Evolutionary conservation across 2,797 vertebrate genomes (phyloP).

Genomic region (Myotis planiceps): DNA sequence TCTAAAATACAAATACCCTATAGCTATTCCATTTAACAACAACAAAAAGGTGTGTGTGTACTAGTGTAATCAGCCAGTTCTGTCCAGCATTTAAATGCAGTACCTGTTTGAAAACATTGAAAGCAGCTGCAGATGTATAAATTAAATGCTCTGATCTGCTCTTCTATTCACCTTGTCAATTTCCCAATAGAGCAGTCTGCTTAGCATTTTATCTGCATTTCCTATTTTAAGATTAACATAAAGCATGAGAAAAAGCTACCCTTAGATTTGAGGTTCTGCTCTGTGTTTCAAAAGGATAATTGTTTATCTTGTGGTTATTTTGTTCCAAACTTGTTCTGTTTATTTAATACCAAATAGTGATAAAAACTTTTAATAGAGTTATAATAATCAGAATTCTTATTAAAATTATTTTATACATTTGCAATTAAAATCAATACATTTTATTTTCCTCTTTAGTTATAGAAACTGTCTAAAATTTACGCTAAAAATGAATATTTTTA

Average conservation of each 20-base stretch:
- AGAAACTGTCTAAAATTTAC: conserved; percentile 29
- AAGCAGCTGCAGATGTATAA: not conserved
- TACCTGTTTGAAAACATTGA: conserved; percentile 40
- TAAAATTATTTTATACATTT: not conserved
- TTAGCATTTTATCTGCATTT: not conserved
- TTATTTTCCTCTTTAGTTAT: not conserved
- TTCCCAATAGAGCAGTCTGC: not conserved
- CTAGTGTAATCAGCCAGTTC: not conserved
- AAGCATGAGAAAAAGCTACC: not conserved
- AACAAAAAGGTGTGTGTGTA: not conserved
- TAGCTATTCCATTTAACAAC: not conserved
- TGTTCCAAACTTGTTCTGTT: conserved; percentile 32
- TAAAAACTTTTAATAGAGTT: not conserved
- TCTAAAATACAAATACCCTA: conserved; percentile 25
- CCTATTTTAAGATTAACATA: not conserved
- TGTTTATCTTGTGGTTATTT: not conserved
- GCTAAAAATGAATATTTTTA: not conserved
- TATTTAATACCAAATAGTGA: not conserved
- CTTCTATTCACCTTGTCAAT: conserved; percentile 26
- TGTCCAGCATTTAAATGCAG: conserved; percentile 27
- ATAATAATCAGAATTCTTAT: not conserved
- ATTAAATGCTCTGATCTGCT: conserved; percentile 45
- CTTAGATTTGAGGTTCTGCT: not conserved
- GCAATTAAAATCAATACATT: conserved; percentile 36
- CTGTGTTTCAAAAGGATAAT: not conserved